These are phyloP conservation scores for Zaprionus ghesquierei DNA, from an alignment of 1,140 invertebrate species.

Conservation along the genomic window DNA sequence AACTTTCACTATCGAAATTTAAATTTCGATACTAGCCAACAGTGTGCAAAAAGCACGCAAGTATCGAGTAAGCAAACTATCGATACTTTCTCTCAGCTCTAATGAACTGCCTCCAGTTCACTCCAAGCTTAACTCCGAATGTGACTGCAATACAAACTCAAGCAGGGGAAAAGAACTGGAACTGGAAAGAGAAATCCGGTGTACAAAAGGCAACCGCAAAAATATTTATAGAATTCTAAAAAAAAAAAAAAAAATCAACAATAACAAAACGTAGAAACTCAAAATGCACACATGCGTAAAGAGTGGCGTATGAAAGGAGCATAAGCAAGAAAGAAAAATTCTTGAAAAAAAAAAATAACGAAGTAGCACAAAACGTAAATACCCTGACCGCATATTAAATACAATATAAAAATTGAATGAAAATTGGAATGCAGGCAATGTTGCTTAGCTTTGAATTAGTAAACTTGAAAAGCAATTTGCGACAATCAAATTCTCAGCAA, in stretches of 20 bases:
- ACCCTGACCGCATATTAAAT: neutral
- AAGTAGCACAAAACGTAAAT: neutral
- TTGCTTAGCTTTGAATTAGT: too few relatives aligned
- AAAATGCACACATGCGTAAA: conserved; percentile 76
- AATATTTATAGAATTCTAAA: conserved; percentile 73
- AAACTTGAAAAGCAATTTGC: neutral
- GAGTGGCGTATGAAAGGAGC: conserved; percentile 36
- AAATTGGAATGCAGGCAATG: too few relatives aligned
- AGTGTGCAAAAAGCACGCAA: too few relatives aligned
- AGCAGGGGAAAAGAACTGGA: conserved; percentile 38
- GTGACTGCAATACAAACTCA: conserved; percentile 55
- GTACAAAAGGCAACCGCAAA: conserved; percentile 59
- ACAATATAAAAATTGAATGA: too few relatives aligned
- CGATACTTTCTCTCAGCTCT: neutral
- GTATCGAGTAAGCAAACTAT: neutral
- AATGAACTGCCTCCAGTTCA: neutral
- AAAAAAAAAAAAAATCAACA: conserved; percentile 25
- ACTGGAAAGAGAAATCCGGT: conserved; percentile 5
- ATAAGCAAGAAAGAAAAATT: neutral
- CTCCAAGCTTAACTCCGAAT: conserved; percentile 19
- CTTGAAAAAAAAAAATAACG: neutral
- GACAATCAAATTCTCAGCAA: neutral
- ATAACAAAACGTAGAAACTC: conserved; percentile 55
- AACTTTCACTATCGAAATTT: too few relatives aligned
- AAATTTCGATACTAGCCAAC: neutral